phyloP scores from a whole-genome alignment of 2,888 invertebrate genomes.

The Margaritifera margaritifera region DNA sequence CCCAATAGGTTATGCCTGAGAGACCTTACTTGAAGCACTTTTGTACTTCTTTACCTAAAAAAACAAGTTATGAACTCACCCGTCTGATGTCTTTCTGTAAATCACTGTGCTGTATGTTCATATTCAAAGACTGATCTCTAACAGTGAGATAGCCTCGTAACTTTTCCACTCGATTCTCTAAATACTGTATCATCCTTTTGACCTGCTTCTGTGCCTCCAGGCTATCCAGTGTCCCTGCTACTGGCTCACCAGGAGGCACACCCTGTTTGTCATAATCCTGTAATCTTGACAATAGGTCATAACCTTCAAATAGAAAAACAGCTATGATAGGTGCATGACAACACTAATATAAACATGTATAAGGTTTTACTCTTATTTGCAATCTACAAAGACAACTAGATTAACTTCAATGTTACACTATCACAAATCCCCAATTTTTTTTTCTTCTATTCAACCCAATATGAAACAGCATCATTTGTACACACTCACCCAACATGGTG shows the following conservation, averaged over 20 bases:
- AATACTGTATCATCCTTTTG: conserved; percentile 60
- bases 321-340: background rate
- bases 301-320: conserved; percentile 41
- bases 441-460: too few species aligned
- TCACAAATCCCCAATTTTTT: too few species aligned
- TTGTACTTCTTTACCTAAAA: background rate
- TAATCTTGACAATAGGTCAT: conserved; percentile 59
- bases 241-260: conserved; percentile 43
- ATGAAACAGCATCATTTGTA: too few species aligned
- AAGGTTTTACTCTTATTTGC: background rate
- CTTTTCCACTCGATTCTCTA: conserved; percentile 65
- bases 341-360: background rate
- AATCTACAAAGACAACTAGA: background rate
- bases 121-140: conserved; percentile 46
- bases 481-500: too few species aligned
- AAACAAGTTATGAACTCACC: conserved; percentile 64
- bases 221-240: conserved; percentile 63
- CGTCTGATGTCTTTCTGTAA: conserved; percentile 58
- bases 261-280: conserved; percentile 49
- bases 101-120: conserved; percentile 54
- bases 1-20: background rate
- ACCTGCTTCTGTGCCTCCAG: conserved; percentile 65
- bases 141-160: conserved; percentile 58
- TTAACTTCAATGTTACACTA: too few species aligned
- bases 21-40: too few species aligned